phyloP scores from a whole-genome alignment of 1,140 invertebrate genomes.

The Camponotus vicinus region DNA sequence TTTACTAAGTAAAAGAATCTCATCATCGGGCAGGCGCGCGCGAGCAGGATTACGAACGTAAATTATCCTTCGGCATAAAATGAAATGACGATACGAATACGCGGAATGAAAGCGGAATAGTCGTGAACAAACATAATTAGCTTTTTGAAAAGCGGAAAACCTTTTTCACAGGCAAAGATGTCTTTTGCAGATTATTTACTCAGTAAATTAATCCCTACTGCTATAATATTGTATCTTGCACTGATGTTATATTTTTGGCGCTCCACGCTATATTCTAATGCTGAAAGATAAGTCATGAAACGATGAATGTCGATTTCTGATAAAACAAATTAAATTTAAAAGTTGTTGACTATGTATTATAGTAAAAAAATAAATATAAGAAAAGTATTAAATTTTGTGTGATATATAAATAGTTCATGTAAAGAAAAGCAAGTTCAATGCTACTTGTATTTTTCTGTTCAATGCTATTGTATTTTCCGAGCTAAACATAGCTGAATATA shows the following conservation, averaged over 20 bases:
- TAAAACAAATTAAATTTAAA: not conserved
- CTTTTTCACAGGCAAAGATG: constrained; percentile 55
- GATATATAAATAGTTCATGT: not conserved
- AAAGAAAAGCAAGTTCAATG: not conserved
- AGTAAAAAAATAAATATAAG: not conserved
- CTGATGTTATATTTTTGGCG: not conserved
- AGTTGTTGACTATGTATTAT: not conserved
- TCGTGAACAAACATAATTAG: constrained; percentile 65
- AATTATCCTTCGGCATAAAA: constrained; percentile 35
- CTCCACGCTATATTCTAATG: not conserved
- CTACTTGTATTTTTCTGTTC: not conserved
- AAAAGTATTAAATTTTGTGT: not conserved
- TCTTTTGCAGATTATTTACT: constrained; percentile 69
- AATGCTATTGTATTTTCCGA: not conserved
- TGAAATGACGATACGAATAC: constrained; percentile 12
- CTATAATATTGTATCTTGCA: constrained; percentile 62
- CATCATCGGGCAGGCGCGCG: not conserved
- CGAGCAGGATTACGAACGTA: not conserved
- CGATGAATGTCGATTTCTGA: too few species aligned
- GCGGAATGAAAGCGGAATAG: constrained; percentile 26
- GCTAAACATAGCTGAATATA: not conserved
- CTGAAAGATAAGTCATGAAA: not conserved
- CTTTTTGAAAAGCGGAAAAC: constrained; percentile 56
- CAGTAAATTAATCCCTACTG: constrained; percentile 63
- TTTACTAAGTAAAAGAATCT: constrained; percentile 31